Percentiles rank a stretch among this genome's conserved stretches.
Conservation (phyloP, 2,797 vertebrate species). For the Dermochelys coriacea region DNA sequence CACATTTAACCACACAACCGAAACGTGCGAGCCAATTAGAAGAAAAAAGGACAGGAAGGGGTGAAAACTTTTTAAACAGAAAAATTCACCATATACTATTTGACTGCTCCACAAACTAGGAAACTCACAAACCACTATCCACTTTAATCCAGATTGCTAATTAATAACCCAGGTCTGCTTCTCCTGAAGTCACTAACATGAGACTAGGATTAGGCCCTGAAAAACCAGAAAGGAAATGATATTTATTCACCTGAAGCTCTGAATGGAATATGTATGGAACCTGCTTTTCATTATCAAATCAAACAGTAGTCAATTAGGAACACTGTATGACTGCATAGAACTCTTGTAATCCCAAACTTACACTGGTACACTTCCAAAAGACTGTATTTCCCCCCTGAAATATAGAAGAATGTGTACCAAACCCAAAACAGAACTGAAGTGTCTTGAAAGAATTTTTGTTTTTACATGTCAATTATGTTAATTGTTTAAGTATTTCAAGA, state of each 20-base stretch:
- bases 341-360: neutral
- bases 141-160: neutral
- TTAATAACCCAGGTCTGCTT: neutral
- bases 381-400: neutral
- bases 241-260: neutral
- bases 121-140: neutral
- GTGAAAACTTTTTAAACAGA: neutral
- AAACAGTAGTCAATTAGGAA: neutral
- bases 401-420: neutral
- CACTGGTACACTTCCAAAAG: neutral
- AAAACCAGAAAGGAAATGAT: neutral
- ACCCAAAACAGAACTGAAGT: neutral
- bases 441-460: accelerated
- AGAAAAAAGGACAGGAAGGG: neutral
- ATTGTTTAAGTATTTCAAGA: accelerated
- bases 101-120: neutral
- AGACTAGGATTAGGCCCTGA: neutral
- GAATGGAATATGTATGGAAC: neutral
- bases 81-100: neutral
- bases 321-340: neutral
- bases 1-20: neutral
- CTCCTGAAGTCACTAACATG: neutral
- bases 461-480: accelerated
- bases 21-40: neutral
- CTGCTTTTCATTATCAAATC: neutral